Conservation (phyloP, 2,113 vertebrate genomes). For the Nettapus auritus region DNA sequence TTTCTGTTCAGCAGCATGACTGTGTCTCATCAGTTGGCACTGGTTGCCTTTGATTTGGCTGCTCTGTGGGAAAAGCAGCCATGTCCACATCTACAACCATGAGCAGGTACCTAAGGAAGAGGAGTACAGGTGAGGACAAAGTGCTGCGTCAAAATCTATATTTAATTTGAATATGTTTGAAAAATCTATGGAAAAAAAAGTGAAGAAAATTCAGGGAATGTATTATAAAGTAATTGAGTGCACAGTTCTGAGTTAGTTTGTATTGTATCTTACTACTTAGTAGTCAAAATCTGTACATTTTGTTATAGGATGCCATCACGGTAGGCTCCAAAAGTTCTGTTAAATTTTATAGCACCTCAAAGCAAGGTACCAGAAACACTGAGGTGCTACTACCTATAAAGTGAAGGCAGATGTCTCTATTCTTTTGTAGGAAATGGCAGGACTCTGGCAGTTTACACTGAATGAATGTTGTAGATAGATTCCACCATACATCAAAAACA, state of each 20-base stretch:
- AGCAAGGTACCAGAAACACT: neutral
- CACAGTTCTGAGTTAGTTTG: neutral
- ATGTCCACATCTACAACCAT: neutral
- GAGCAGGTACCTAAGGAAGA: neutral
- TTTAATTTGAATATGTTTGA: neutral
- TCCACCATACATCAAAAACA: neutral
- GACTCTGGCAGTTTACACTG: neutral
- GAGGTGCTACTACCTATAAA: neutral
- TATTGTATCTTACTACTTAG: neutral
- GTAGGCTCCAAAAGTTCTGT: neutral
- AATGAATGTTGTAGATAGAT: neutral
- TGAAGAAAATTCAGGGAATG: neutral
- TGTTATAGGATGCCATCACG: neutral
- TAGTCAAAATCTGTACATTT: neutral
- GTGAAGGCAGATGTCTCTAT: neutral
- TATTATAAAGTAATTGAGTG: neutral
- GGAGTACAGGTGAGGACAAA: neutral
- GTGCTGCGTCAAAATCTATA: neutral
- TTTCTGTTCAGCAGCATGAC: neutral
- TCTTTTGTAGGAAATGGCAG: neutral
- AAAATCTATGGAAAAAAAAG: neutral
- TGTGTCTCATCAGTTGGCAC: neutral
- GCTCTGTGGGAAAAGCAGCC: neutral
- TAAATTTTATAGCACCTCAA: neutral
- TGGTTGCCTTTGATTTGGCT: neutral